Base-by-base conservation (phyloP, 1,140 invertebrate species). In the Drosophila gunungcola region DNA sequence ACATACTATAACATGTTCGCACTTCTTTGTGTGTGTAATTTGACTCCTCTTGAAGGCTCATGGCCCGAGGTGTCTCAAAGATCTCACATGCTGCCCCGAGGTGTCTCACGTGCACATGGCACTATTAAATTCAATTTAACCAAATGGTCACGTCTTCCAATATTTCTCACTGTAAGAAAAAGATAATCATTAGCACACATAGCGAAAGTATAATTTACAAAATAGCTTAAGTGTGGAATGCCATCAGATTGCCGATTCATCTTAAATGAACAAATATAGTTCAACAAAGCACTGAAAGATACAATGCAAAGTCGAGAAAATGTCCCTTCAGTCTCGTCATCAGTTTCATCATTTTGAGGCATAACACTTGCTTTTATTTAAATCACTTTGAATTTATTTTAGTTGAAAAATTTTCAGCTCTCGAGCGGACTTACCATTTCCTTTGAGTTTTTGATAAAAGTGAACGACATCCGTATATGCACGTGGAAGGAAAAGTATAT, bases 301-400 rank as follows among this genome's bases (percentile, higher is more conserved):
- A 86, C 84, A 86, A 61, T 51, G 56, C 34, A 45, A 49, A 55
- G 55, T 48, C 60, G 65, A 83, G 69, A 62, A 72, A 76, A 68
- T 69, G 79, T 83, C 34, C 70, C 57, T 82, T 86, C 83, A 88
- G 83, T 86, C 83, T 86, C 83, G 83, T 86, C 83, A 86, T 86
- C 83, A 83, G 79, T 86, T 45, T 86, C 83, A 79, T 86, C 83
- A 86, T 49, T 72, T 72, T 88, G 84, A 65, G 72, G 75, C 79
- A 54, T 42, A 56, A 11, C 5, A 58, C 11, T 39, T 38, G 4
- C 4, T 11, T 42, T 68, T 49, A 6, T 29, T 25, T n/a, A 16
- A 27, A 12, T 27, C 4, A 39, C 29, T 39, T 32, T 21, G 9
- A 1, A 11, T 53, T 29, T 11, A 0, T 13, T 46, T 21, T 12